Conservation (phyloP, 2,888 invertebrate genomes). For the Apotomis turbidana region DNA sequence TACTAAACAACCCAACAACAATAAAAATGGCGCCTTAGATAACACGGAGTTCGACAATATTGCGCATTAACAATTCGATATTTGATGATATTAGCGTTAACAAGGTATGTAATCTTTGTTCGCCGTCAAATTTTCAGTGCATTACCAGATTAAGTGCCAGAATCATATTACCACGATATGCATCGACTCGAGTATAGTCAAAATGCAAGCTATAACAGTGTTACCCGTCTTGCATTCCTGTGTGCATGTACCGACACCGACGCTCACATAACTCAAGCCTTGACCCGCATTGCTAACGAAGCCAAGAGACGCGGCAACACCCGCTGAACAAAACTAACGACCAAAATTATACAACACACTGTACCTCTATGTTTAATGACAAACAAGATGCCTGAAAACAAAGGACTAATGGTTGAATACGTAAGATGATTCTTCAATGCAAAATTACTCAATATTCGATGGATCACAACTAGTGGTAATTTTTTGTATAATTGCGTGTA, state of each 20-base stretch:
- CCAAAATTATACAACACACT: conserved; percentile 6
- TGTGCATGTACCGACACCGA: conserved; percentile 54
- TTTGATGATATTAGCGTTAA: too few species aligned
- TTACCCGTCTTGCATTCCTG: conserved; percentile 52
- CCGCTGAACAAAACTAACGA: conserved; percentile 20
- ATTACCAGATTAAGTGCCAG: not conserved
- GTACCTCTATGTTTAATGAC: too few species aligned
- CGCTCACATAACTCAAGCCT: conserved; percentile 69
- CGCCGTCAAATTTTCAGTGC: too few species aligned
- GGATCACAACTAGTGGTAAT: too few species aligned
- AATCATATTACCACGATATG: not conserved
- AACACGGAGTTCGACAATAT: too few species aligned
- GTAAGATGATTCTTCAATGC: conserved; percentile 2
- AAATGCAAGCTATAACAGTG: conserved; percentile 8
- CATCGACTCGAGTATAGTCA: not conserved
- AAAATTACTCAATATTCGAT: conserved; percentile 7
- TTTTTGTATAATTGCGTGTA: too few species aligned
- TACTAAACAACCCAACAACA: too few species aligned
- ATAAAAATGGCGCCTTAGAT: too few species aligned
- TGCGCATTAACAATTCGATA: too few species aligned
- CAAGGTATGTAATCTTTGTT: too few species aligned
- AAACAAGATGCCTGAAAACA: not conserved
- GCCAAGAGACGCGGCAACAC: conserved; percentile 44
- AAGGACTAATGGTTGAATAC: not conserved
- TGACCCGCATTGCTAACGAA: conserved; percentile 72